Base-by-base conservation (phyloP, 2,113 vertebrate genomes). In the Bos indicus region DNA sequence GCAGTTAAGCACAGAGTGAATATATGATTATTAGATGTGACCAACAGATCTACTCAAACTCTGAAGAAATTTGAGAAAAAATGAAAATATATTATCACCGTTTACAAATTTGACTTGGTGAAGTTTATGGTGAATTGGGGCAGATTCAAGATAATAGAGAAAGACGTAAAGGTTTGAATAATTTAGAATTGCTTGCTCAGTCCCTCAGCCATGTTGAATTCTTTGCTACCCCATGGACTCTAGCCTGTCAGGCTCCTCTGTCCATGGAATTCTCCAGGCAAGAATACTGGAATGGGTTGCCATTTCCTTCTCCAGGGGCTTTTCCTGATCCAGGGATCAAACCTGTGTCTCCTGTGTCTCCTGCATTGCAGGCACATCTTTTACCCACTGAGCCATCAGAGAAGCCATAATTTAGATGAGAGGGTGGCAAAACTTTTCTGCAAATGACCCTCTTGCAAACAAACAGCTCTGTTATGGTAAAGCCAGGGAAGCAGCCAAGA, bases 21-120 rank as follows among this genome's bases (percentile, higher is more conserved):
- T 67, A 59, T 83, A 85, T 56, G 7, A 21, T n/a, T 94, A 78
- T 87, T 94, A 97, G 87, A 85, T 95, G 40, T 83, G 21, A 21
- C 17, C 74, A 71, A 26, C 78, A 17, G 46, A 51, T 95, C 48
- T 91, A 71, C 52, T 48, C 23, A 85, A 91, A 91, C 71, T 57
- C 30, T 81, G 67, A 94, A 78, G n/a, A 21, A 92, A 90, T 94
- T 78, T 88, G 67, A 62, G 62, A 88, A 94, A 94, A 89, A 93
- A 26, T 59, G 46, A 91, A 85, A 87, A 80, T 83, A 48, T 19
- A 46, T 36, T 74, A 96, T 36, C 7, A 57, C 26, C 40, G 2
- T 90, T 95, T 33, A 89, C 62, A 97, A 87, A 90, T 43, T 77
- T 64, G 51, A 10, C 13, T 60, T 84, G 56, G 30, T 67, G n/a